Conservation (phyloP, 1,140 invertebrate genomes). For the Drosophila navojoa region DNA sequence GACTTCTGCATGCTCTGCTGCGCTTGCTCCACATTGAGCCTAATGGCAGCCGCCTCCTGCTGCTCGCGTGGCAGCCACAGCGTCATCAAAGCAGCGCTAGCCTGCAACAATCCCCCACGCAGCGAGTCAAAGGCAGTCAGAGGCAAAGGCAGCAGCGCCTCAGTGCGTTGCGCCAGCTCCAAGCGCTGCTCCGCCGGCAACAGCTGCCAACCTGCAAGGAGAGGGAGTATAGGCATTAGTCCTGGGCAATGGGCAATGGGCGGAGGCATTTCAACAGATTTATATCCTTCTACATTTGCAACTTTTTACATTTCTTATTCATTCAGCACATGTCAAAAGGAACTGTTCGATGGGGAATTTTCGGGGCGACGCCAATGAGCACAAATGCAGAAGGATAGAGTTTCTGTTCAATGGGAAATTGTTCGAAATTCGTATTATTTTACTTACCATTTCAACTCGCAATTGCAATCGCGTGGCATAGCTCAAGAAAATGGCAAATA, state of each 20-base stretch:
- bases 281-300: constrained; percentile 70
- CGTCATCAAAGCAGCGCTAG: constrained; percentile 7
- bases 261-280: constrained; percentile 27
- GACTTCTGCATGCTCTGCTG: constrained; percentile 64
- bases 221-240: constrained; percentile 57
- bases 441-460: constrained; percentile 68
- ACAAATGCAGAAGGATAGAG: constrained; percentile 84
- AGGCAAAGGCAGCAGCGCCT: constrained; percentile 63
- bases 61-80: neutral
- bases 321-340: neutral
- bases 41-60: constrained; percentile 29
- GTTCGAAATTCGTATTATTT: constrained; percentile 33
- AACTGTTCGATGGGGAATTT: constrained; percentile 20
- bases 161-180: constrained; percentile 29
- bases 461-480: constrained; percentile 19
- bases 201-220: constrained; percentile 66
- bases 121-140: constrained; percentile 46
- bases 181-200: constrained; percentile 56
- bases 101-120: constrained; percentile 26
- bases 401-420: constrained; percentile 41
- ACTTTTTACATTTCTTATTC: constrained; percentile 9
- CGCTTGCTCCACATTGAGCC: constrained; percentile 55
- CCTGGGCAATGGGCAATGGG: neutral
- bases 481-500: constrained; percentile 73
- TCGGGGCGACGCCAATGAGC: constrained; percentile 48